Base-by-base conservation (phyloP, 2,888 invertebrate genomes). In the Drosophila nigricruria region DNA sequence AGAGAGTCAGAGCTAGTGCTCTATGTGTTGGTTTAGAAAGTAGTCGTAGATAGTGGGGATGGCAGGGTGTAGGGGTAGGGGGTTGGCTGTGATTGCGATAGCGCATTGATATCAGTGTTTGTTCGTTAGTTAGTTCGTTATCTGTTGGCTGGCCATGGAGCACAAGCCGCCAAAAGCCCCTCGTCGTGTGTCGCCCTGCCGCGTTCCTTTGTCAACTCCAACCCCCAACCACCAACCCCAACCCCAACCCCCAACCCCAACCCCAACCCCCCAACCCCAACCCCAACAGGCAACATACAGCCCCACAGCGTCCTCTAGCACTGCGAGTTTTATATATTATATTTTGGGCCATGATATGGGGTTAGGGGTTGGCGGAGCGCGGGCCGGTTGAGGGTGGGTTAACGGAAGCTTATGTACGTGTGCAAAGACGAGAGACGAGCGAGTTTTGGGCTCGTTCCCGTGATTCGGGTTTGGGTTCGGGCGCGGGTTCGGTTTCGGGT, bases 121-220 rank as follows among this genome's bases (percentile, higher is more conserved):
- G 82, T 80, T 87, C 82, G 83, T 79, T 83, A 82, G 80, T 76
- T 82, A 84, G 87, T 84, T 87, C 80, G 78, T 82, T 87, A 84
- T 86, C 84, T 83, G 40, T 18, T 42, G 42, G 64, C 72, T 47
- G 52, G 36, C 40, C 61, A 43, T 52, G 43, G 38, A 43, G 10
- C 34, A 59, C 57, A 73, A 53, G 34, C 42, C 27, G 40, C 47
- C 53, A 25, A 38, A 8, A 60, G 36, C 49, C 53, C 49, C 50
- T n/a, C n/a, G 32, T 32, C n/a, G 42, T 9, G 23, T 32, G 42
- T n/a, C 20, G 18, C 40, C 40, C 27, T 10, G 23, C 10, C 16
- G 34, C 34, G 49, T 14, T 16, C 25, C 54, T 40, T 40, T 54
- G 38, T 27, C 20, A 30, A 40, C 47, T 30, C 27, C n/a, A 47